These are phyloP conservation scores for Steromphala cineraria DNA, from an alignment of 2,888 invertebrate genomes.

Conservation along the genomic window DNA sequence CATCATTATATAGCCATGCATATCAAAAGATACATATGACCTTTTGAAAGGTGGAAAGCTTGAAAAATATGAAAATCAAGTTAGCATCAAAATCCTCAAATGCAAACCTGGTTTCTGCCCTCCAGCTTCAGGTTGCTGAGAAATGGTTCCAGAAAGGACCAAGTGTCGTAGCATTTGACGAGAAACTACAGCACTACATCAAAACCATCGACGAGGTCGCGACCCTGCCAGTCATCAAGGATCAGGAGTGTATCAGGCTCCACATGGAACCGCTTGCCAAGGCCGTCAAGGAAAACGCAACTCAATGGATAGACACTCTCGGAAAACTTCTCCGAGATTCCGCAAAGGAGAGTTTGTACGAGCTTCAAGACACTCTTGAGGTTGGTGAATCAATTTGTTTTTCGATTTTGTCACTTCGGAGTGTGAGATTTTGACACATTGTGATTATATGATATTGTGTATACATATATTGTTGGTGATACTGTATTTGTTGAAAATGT, in stretches of 20 bases:
- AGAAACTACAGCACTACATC: conserved; percentile 89
- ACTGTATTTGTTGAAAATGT: no score
- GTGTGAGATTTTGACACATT: background rate
- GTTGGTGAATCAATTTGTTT: conserved; percentile 75
- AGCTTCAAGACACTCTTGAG: conserved; percentile 83
- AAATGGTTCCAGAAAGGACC: conserved; percentile 84
- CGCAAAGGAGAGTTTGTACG: conserved; percentile 83
- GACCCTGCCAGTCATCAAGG: conserved; percentile 64
- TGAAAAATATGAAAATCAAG: no score
- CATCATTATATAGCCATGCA: no score
- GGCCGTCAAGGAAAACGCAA: conserved; percentile 84
- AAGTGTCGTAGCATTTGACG: conserved; percentile 84
- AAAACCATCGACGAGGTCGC: conserved; percentile 84
- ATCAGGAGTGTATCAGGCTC: conserved; percentile 77
- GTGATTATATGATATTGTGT: no score
- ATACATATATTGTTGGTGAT: no score
- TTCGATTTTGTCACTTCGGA: background rate
- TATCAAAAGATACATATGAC: no score
- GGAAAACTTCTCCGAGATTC: conserved; percentile 83
- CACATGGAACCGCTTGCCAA: conserved; percentile 84
- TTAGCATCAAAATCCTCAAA: background rate
- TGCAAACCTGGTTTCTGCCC: background rate
- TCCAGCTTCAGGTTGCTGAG: conserved; percentile 81
- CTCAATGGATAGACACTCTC: conserved; percentile 86
- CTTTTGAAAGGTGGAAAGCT: no score